Evolutionary conservation across 1,140 invertebrate genomes (phyloP).

Genomic region (Brachionus calyciflorus): DNA sequence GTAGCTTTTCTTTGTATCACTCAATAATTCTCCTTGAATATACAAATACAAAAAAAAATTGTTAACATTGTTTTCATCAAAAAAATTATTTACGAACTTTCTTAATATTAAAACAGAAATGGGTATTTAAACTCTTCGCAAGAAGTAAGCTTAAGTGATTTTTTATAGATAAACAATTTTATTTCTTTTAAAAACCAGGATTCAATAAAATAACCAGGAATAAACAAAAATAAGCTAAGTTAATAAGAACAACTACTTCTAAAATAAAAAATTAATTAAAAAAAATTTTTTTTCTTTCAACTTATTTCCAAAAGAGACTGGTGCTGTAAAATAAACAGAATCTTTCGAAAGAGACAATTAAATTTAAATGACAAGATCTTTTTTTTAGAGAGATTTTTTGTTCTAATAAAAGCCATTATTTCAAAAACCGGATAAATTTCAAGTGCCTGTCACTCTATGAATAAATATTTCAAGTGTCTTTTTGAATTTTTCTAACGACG

Average conservation of each 20-base stretch:
- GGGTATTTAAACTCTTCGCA: too few relatives aligned
- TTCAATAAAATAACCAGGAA: slow-evolving; percentile 17
- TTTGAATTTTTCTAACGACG: background rate
- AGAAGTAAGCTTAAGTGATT: too few relatives aligned
- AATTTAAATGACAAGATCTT: slow-evolving; percentile 16
- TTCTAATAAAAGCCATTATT: background rate
- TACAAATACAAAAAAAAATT: too few relatives aligned
- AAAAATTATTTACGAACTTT: too few relatives aligned
- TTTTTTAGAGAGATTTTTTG: background rate
- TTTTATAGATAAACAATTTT: background rate
- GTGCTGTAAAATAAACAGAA: too few relatives aligned
- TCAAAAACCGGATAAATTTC: slow-evolving; percentile 32
- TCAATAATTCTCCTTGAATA: too few relatives aligned
- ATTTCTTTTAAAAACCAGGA: too few relatives aligned
- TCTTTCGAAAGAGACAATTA: background rate
- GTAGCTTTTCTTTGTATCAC: too few relatives aligned
- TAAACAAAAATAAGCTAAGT: slow-evolving; percentile 21
- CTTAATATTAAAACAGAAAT: too few relatives aligned
- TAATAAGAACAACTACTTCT: too few relatives aligned
- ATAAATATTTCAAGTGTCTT: slow-evolving; percentile 42
- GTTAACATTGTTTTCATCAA: too few relatives aligned
- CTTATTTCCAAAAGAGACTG: background rate
- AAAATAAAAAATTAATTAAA: too few relatives aligned
- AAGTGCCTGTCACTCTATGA: slow-evolving; percentile 34
- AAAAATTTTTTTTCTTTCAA: background rate